These are phyloP conservation scores for Plotosus lineatus DNA, from an alignment of 2,113 vertebrate species.

Conservation along the genomic window DNA sequence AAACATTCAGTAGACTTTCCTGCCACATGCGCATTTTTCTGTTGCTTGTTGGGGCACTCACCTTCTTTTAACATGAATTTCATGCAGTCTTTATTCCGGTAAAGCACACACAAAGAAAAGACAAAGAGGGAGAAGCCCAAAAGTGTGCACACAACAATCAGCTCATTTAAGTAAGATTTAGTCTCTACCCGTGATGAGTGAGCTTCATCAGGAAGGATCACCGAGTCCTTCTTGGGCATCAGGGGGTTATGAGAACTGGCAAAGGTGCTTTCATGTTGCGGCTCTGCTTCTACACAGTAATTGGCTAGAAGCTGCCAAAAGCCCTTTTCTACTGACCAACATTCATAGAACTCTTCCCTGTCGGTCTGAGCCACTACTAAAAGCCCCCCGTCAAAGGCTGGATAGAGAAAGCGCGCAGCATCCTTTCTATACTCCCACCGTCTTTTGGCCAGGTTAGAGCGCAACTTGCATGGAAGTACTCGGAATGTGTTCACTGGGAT, in stretches of 20 bases:
- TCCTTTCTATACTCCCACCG: slow-evolving; percentile 78
- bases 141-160: slow-evolving; percentile 85
- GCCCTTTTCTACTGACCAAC: slow-evolving; percentile 88
- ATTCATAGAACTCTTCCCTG: slow-evolving; percentile 81
- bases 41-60: slow-evolving; percentile 76
- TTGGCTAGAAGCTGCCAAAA: slow-evolving; percentile 87
- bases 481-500: slow-evolving; percentile 81
- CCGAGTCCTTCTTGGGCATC: slow-evolving; percentile 58
- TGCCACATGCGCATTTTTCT: slow-evolving; percentile 76
- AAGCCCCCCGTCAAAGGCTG: slow-evolving; percentile 81
- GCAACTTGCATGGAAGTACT: slow-evolving; percentile 80
- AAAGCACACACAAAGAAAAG: slow-evolving; percentile 80
- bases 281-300: slow-evolving; percentile 80
- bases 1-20: slow-evolving; percentile 80
- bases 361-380: slow-evolving; percentile 83
- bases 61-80: slow-evolving; percentile 87
- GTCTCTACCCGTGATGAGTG: slow-evolving; percentile 67
- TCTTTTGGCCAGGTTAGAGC: slow-evolving; percentile 87
- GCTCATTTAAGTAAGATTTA: slow-evolving; percentile 92
- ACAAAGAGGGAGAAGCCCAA: slow-evolving; percentile 75
- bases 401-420: slow-evolving; percentile 76
- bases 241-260: slow-evolving; percentile 69
- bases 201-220: slow-evolving; percentile 70
- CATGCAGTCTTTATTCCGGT: slow-evolving; percentile 81
- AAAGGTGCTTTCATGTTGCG: slow-evolving; percentile 65